Base-by-base conservation (phyloP, 1,140 invertebrate species). In the Alviniconcha marisindica region DNA sequence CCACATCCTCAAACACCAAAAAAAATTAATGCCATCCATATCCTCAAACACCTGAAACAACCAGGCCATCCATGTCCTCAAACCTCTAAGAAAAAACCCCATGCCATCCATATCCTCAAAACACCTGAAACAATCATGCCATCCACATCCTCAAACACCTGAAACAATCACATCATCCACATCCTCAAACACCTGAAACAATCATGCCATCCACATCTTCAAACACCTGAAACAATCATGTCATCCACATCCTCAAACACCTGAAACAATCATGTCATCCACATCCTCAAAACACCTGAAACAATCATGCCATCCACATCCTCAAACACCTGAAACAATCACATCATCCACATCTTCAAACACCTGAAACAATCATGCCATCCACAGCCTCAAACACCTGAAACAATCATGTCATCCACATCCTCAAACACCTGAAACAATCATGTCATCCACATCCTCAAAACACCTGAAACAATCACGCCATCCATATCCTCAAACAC, bases 391-490 rank as follows among this genome's bases (percentile, higher is more conserved):
- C 48, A 51, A 21, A 7, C 7, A 38, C 79, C 87, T 89, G 83
- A 18, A 84, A 79, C 51, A 79, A 73, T 10, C n/a, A 77, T 69
- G 74, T 77, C 12, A 71, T 31, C 36, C 7, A 36, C 73, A 76
- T 5, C 21, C 24, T 28, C 73, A 76, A 7, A 66, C 14, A 15
- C 60, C 10, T n/a, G 7, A 51, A 12, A 21, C 48, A 51, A 21
- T 21, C 7, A 51, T 12, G 21, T 21, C 48, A 51, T 12, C 48
- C 48, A 51, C 48, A 51, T 21, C 7, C 7, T 51, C 48, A 51
- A 5, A 51, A 7, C 21, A 51, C 21, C 10, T 21, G 21, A 21
- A 7, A 51, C 7, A 51, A 51, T 21, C 48, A 51, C 7, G n/a
- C 48, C 48, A 51, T 21, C 7, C 48, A 51, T 12, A 12, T 21